A percentile compares a stretch with the other conserved stretches of the same genome.
These are phyloP conservation scores for Monochamus saltuarius DNA, from an alignment of 1,140 invertebrate genomes.

Conservation along the genomic window DNA sequence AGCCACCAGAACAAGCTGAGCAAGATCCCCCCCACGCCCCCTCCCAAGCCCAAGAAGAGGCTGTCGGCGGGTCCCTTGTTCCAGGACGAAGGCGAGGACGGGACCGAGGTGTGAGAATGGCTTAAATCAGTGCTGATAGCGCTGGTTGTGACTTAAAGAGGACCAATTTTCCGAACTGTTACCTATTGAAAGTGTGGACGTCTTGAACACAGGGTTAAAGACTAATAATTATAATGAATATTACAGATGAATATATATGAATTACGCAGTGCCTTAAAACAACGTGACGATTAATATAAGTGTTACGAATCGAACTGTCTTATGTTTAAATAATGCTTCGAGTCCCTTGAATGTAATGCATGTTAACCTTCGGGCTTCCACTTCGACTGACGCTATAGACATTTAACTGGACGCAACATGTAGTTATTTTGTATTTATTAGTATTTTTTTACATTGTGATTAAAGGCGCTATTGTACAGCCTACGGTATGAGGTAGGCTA, in stretches of 20 bases:
- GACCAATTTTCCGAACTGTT: slow-evolving; percentile 16
- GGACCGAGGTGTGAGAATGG: slow-evolving; percentile 73
- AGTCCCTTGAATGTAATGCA: slow-evolving; percentile 18
- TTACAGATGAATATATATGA: not conserved
- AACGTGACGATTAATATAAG: not conserved
- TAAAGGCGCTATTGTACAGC: too few species aligned
- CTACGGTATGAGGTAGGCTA: too few species aligned
- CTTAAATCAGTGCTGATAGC: slow-evolving; percentile 47
- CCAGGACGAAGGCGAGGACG: slow-evolving; percentile 83
- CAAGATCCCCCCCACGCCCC: slow-evolving; percentile 78
- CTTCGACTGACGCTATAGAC: slow-evolving; percentile 18
- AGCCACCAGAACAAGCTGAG: slow-evolving; percentile 34
- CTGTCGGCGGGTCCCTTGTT: slow-evolving; percentile 66
- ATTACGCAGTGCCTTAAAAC: slow-evolving; percentile 16
- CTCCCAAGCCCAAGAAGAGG: slow-evolving; percentile 76
- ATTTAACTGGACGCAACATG: not conserved
- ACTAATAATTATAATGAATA: too few species aligned
- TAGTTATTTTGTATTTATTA: too few species aligned
- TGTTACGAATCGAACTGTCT: too few species aligned
- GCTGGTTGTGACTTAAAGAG: slow-evolving; percentile 37
- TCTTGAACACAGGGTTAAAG: too few species aligned
- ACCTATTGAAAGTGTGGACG: too few species aligned
- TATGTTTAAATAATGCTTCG: slow-evolving; percentile 11
- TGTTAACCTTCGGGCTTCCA: slow-evolving; percentile 20
- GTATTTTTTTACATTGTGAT: too few species aligned